Conservation (phyloP, 2,888 invertebrate species). For the Nesidiocoris tenuis region DNA sequence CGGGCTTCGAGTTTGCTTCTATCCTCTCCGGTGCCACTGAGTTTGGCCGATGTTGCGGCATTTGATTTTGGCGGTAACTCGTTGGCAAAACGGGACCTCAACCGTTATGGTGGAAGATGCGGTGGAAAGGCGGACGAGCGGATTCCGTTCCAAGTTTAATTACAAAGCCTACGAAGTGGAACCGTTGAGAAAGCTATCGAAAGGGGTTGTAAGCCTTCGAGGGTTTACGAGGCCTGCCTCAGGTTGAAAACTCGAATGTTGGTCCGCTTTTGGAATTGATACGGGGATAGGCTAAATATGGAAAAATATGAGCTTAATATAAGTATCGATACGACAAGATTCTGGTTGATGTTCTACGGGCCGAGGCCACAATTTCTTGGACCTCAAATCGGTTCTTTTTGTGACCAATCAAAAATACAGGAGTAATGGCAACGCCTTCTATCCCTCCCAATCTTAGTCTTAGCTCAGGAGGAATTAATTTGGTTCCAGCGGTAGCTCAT, state of each 20-base stretch:
- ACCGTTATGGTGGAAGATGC: background rate
- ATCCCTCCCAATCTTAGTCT: too few species aligned
- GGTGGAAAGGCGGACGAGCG: background rate
- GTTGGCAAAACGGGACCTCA: background rate
- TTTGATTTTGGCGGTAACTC: background rate
- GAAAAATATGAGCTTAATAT: too few species aligned
- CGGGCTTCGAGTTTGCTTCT: background rate
- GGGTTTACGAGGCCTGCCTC: background rate
- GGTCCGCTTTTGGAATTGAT: too few species aligned
- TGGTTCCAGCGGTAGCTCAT: too few species aligned
- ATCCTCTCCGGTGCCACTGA: background rate
- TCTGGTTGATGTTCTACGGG: too few species aligned
- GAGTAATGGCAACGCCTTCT: too few species aligned
- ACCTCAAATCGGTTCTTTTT: too few species aligned
- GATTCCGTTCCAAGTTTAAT: slow-evolving; percentile 12
- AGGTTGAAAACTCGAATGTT: slow-evolving; percentile 6
- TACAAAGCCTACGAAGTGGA: slow-evolving; percentile 16
- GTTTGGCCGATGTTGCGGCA: background rate
- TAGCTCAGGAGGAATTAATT: too few species aligned
- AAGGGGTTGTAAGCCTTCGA: slow-evolving; percentile 20
- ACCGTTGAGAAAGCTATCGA: background rate
- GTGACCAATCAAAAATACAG: too few species aligned
- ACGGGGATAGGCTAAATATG: too few species aligned
- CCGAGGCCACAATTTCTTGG: too few species aligned
- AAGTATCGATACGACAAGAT: too few species aligned